Percentiles rank a stretch among this genome's conserved stretches.
phyloP scores from a whole-genome alignment of 2,888 invertebrate species.

The Orthosia cruda region DNA sequence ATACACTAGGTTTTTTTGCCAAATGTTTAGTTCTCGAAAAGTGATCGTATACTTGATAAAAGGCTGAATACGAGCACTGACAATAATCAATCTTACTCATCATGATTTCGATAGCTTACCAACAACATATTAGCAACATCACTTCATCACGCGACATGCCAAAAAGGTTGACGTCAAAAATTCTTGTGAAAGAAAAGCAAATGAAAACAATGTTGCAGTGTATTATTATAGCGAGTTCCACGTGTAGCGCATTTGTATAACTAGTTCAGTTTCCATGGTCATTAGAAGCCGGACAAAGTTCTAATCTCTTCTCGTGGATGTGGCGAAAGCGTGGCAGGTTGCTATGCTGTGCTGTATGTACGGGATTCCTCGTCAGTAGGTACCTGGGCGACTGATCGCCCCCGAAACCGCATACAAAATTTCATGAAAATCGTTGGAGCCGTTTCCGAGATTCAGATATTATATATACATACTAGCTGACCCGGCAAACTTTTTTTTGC shows the following conservation, averaged over 20 bases:
- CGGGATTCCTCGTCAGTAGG: too few relatives aligned
- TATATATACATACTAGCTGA: too few relatives aligned
- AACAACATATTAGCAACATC: constrained; percentile 3
- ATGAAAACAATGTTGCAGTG: constrained; percentile 42
- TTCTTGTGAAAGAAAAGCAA: constrained; percentile 15
- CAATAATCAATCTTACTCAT: not conserved
- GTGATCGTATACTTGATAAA: not conserved
- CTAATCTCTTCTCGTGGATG: not conserved
- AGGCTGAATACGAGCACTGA: not conserved
- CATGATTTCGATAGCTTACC: not conserved
- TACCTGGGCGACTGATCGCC: too few relatives aligned
- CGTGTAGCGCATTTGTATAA: constrained; percentile 30
- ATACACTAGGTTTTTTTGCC: too few relatives aligned
- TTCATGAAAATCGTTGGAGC: too few relatives aligned
- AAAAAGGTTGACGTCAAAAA: constrained; percentile 37
- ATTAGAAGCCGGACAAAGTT: constrained; percentile 24
- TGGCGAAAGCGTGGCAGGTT: not conserved
- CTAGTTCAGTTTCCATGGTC: constrained; percentile 21
- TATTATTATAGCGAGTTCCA: constrained; percentile 29
- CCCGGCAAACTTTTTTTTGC: too few relatives aligned
- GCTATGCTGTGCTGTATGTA: not conserved
- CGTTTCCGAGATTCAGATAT: too few relatives aligned
- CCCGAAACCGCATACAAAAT: too few relatives aligned
- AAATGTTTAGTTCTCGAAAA: not conserved
- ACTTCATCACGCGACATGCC: constrained; percentile 25